Conservation (phyloP, 2,113 vertebrate genomes). For the Neotragus moschatus region DNA sequence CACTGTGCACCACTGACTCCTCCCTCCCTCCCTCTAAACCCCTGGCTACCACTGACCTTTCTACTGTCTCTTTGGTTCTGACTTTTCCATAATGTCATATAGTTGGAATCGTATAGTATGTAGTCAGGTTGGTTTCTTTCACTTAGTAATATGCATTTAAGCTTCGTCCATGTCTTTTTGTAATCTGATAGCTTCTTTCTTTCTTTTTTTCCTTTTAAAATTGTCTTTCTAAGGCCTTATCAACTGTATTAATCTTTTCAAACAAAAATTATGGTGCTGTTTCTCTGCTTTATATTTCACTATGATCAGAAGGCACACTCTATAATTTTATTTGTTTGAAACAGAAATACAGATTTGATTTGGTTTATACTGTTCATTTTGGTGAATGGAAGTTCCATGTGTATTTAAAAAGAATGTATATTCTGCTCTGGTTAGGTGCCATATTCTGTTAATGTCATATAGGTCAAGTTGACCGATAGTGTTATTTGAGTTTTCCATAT, state of each 20-base stretch:
- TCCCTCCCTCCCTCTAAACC: not conserved
- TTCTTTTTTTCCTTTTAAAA: not conserved
- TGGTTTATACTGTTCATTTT: not conserved
- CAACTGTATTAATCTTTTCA: constrained; percentile 18
- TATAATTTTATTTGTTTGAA: constrained; percentile 26
- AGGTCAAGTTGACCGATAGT: not conserved
- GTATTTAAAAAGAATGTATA: not conserved
- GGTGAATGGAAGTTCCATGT: not conserved
- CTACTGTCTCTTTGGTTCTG: not conserved
- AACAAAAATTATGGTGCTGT: not conserved
- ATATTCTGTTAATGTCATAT: not conserved
- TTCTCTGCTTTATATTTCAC: not conserved
- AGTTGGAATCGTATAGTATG: not conserved
- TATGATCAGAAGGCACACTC: not conserved
- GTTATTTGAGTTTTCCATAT: not conserved
- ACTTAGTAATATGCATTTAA: not conserved
- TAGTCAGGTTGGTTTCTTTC: not conserved
- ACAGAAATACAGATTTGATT: not conserved
- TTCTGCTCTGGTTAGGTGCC: not conserved
- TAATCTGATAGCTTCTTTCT: not conserved
- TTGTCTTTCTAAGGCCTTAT: not conserved
- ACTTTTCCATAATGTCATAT: not conserved
- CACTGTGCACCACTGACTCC: not conserved
- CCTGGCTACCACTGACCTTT: not conserved
- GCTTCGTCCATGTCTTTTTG: not conserved